phyloP scores from a whole-genome alignment of 2,888 invertebrate species.

The Polyommatus icarus region DNA sequence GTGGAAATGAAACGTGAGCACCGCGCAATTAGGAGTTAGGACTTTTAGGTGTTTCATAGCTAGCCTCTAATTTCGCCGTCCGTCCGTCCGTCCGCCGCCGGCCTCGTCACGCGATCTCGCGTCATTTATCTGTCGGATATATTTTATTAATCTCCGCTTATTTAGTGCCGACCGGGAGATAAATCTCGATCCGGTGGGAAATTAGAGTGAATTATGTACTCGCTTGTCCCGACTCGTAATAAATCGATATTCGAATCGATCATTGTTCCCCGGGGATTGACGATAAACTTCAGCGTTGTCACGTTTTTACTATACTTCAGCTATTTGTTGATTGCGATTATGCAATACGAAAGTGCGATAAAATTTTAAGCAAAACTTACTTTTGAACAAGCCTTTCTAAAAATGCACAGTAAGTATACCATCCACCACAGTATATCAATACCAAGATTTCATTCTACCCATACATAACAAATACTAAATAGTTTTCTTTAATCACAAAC shows the following conservation, averaged over 20 bases:
- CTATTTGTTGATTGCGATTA: too few relatives aligned
- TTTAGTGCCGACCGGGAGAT: slow-evolving; percentile 35
- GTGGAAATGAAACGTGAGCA: slow-evolving; percentile 14
- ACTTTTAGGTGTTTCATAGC: slow-evolving; percentile 17
- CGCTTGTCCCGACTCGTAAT: slow-evolving; percentile 38
- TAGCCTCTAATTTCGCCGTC: slow-evolving; percentile 36
- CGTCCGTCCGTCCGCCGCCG: slow-evolving; percentile 23
- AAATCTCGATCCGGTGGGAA: slow-evolving; percentile 40
- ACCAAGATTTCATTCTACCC: too few relatives aligned
- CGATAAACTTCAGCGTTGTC: slow-evolving; percentile 5
- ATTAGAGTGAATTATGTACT: slow-evolving; percentile 42
- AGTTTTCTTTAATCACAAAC: not conserved
- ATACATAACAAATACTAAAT: not conserved
- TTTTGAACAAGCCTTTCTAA: too few relatives aligned
- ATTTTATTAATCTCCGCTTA: slow-evolving; percentile 41
- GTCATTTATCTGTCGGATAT: slow-evolving; percentile 38
- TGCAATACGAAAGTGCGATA: too few relatives aligned
- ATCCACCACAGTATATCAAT: too few relatives aligned
- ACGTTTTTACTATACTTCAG: not conserved
- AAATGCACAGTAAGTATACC: too few relatives aligned
- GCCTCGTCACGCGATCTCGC: slow-evolving; percentile 38
- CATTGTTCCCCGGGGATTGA: slow-evolving; percentile 2
- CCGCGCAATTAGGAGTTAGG: slow-evolving; percentile 1
- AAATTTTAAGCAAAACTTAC: too few relatives aligned
- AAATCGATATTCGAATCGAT: slow-evolving; percentile 31